Evolutionary conservation across 2,113 vertebrate genomes (phyloP).

Genomic region (Scalopus aquaticus): DNA sequence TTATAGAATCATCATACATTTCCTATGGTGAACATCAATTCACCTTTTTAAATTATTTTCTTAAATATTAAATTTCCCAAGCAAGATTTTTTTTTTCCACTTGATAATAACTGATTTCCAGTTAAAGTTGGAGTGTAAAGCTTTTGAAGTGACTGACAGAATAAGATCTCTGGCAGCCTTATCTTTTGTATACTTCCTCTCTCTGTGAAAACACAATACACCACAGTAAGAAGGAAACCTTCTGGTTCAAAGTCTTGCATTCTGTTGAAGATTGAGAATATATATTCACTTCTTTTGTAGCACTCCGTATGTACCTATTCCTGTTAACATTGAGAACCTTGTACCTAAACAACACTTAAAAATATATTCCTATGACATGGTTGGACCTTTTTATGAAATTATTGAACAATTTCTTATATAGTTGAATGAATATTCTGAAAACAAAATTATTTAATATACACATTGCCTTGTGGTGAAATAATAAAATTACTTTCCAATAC

Average conservation of each 20-base stretch:
- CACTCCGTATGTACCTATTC: background rate
- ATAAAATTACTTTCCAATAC: background rate
- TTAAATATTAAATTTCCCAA: background rate
- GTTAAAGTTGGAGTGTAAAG: constrained; percentile 32
- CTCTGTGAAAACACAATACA: background rate
- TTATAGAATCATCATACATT: background rate
- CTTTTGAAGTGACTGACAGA: constrained; percentile 12
- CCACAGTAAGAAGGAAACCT: background rate
- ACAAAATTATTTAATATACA: background rate
- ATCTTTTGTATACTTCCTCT: background rate
- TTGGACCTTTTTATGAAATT: background rate
- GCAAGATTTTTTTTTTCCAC: background rate
- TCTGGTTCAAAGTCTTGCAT: background rate
- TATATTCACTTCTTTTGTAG: background rate
- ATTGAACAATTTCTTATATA: background rate
- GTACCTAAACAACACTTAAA: background rate
- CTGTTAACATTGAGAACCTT: background rate
- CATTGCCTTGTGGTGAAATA: background rate
- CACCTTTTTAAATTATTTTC: background rate
- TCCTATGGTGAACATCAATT: background rate
- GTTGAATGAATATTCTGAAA: background rate
- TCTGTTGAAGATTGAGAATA: background rate
- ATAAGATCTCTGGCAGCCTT: background rate
- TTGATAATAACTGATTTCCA: background rate
- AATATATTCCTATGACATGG: background rate